Conservation (phyloP, 2,113 vertebrate species). For the Polypterus senegalus region DNA sequence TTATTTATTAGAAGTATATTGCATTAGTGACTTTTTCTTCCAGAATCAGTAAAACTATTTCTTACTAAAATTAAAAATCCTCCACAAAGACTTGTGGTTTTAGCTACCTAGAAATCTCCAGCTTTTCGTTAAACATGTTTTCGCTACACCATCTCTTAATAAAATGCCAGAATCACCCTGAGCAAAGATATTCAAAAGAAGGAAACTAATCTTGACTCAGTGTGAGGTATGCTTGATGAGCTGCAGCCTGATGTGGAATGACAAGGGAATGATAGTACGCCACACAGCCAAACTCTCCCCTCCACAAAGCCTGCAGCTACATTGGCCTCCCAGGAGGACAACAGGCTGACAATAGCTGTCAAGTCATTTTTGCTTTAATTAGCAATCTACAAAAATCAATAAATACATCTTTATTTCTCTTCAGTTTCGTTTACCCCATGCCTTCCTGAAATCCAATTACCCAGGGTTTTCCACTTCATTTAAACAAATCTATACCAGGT, state of each 20-base stretch:
- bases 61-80: no score
- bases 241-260: not conserved
- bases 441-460: conserved; percentile 42
- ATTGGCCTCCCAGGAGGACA: not conserved
- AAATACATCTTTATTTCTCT: conserved; percentile 17
- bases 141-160: no score
- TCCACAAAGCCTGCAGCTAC: not conserved
- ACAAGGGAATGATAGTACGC: not conserved
- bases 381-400: conserved; percentile 11
- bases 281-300: not conserved
- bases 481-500: conserved; percentile 37
- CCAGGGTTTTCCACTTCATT: conserved; percentile 48
- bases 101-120: no score
- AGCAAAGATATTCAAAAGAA: no score
- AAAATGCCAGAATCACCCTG: no score
- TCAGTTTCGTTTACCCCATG: conserved; percentile 29
- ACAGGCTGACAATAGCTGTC: not conserved
- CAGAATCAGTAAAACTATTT: no score
- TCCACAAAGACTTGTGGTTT: no score
- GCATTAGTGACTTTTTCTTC: no score
- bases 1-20: no score
- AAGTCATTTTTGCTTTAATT: not conserved
- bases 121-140: no score
- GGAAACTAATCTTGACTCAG: not conserved
- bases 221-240: not conserved